phyloP scores from a whole-genome alignment of 2,888 invertebrate genomes.

The Apodemia zela region DNA sequence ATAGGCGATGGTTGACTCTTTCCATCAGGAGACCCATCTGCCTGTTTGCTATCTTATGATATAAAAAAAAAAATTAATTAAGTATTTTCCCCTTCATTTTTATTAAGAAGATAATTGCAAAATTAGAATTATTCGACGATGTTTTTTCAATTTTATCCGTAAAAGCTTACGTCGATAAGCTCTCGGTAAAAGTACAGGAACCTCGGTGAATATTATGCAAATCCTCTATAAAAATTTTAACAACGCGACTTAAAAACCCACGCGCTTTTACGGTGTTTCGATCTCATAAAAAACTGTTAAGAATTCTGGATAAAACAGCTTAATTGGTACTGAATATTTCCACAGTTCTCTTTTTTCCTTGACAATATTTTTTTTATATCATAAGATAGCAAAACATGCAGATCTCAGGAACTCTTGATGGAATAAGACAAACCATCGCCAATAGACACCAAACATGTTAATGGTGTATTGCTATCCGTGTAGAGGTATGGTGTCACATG shows the following conservation, averaged over 20 bases:
- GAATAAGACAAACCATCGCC: too few relatives aligned
- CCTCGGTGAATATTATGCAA: conserved; percentile 32
- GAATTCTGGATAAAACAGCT: not conserved
- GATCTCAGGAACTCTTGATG: too few relatives aligned
- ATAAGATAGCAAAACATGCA: too few relatives aligned
- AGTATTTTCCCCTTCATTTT: not conserved
- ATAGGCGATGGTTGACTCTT: too few relatives aligned
- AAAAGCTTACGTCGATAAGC: not conserved
- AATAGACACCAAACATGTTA: too few relatives aligned
- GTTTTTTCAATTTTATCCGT: not conserved
- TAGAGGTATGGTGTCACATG: too few relatives aligned
- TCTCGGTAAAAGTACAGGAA: conserved; percentile 30
- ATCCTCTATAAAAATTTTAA: conserved; percentile 33
- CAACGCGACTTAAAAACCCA: conserved; percentile 22
- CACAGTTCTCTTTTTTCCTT: not conserved
- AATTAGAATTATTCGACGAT: not conserved
- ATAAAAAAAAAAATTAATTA: too few relatives aligned
- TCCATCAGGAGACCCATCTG: too few relatives aligned
- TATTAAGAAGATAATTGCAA: not conserved
- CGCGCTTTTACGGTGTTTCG: conserved; percentile 20
- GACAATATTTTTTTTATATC: too few relatives aligned
- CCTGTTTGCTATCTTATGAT: too few relatives aligned
- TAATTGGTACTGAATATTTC: not conserved
- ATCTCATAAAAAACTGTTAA: conserved; percentile 16
- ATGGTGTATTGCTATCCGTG: too few relatives aligned